phyloP scores from a whole-genome alignment of 1,140 invertebrate species.

The Pollicipes pollicipes region DNA sequence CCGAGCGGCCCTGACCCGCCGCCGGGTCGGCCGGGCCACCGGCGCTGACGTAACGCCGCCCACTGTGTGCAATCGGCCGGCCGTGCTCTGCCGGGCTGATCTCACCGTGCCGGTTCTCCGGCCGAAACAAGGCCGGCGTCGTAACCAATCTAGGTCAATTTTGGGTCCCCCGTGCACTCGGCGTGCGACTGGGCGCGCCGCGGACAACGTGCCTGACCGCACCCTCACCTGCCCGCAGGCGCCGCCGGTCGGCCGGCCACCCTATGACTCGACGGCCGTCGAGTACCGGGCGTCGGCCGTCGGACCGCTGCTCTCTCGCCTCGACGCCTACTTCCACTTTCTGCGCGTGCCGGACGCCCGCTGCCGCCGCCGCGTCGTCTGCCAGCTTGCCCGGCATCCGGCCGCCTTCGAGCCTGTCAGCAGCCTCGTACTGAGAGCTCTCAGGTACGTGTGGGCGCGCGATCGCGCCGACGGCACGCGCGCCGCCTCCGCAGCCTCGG shows the following conservation, averaged over 20 bases:
- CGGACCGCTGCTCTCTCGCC: constrained; percentile 12
- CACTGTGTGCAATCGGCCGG: neutral
- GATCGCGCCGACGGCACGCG: no score
- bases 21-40: no score
- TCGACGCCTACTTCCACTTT: constrained; percentile 15
- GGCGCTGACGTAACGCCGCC: no score
- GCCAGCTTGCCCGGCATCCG: constrained; percentile 10
- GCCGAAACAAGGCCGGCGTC: no score
- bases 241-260: neutral
- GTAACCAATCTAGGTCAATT: no score
- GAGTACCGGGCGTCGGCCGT: neutral
- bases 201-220: neutral
- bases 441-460: no score
- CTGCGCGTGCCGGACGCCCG: constrained; percentile 11
- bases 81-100: neutral
- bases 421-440: no score
- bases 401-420: no score
- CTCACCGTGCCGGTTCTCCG: neutral
- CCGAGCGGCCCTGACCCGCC: no score
- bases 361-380: constrained; percentile 12
- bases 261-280: neutral
- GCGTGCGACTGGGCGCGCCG: no score
- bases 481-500: no score
- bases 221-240: neutral
- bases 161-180: no score